Evolutionary conservation across 2,888 invertebrate genomes (phyloP), one percentile per base, ranked within the genome.

Genomic region (Sminthurides aquaticus): DNA sequence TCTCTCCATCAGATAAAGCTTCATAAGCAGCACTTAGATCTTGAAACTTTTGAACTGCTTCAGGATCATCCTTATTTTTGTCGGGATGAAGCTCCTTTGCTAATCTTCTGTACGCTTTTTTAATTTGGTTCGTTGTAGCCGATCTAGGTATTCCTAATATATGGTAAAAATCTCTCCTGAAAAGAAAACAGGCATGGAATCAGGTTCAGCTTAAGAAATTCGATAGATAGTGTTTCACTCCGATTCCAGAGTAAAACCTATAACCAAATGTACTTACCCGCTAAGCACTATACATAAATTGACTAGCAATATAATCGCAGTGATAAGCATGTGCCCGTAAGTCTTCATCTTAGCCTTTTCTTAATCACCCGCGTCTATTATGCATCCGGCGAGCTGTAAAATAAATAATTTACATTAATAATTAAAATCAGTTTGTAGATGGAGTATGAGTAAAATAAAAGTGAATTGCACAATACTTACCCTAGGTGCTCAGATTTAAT

Each of bases 61-160:
- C 85, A 0, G 94, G 91, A 81, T 99, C 97, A 79, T 90, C 89
- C 78, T 87, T 87, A 79, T 99, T 98, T 79, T 94, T 96, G 77
- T 99, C 99, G 18, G 99, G 99, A 84, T 99, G 99, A 69, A 95
- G 81, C 78, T 95, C 92, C 81, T 94, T 97, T 24, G 99, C 99
- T 79, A 94, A 79, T 76, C 88, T 89, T 77, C 98, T 84, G 80
- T 98, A 99, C 54, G 97, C 96, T 82, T 97, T 97, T 80, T 99
- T 99, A 67, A 99, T 91, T 80, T 96, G 91, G 81, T 98, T 92
- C 66, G 88, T 86, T 76, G 84, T 90, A 22, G 99, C 98, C 75
- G 85, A 86, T 78, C 86, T 87, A 58, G 88, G 82, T 66, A 97
- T 87, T 71, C 90, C 90, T 67, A 98, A 84, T 77, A 97, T 96